Percentiles rank a stretch among this genome's conserved stretches.
These are phyloP conservation scores for Darevskia mixta DNA, from an alignment of 2,797 vertebrate genomes.

Conservation along the genomic window DNA sequence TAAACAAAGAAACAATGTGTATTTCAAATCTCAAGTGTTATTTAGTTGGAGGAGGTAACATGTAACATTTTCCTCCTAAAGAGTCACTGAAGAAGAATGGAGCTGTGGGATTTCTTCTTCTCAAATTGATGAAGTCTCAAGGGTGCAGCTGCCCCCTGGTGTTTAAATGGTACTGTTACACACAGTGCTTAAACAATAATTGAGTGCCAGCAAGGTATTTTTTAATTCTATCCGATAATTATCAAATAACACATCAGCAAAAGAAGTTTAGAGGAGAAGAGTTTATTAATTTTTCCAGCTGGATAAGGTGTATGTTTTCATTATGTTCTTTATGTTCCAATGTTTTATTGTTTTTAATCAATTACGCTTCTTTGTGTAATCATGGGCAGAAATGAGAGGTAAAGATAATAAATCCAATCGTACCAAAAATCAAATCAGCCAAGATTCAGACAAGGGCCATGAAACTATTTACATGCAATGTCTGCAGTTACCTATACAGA, in stretches of 20 bases:
- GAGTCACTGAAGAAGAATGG: not conserved
- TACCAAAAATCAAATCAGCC: not conserved
- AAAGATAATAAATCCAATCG: no score
- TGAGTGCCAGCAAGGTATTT: not conserved
- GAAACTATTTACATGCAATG: not conserved
- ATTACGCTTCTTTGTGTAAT: no score
- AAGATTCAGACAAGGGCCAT: not conserved
- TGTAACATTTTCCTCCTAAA: not conserved
- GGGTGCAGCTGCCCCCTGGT: conserved; percentile 12
- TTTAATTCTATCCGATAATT: not conserved
- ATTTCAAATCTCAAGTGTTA: not conserved
- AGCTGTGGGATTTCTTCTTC: not conserved
- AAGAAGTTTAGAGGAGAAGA: not conserved
- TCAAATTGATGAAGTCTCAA: not conserved
- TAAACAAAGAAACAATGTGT: not conserved
- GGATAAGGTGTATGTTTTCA: no score
- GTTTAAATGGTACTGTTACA: conserved; percentile 5
- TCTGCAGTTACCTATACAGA: not conserved
- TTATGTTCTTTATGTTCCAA: no score
- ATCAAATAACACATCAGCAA: not conserved
- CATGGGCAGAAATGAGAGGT: no score
- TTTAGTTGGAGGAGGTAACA: not conserved
- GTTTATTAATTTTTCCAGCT: no score
- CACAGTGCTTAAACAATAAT: not conserved
- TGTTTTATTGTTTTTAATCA: no score